Evolutionary conservation across 2,113 vertebrate species (phyloP), one percentile per base, ranked within the genome.

Genomic region (Xenus cinereus): DNA sequence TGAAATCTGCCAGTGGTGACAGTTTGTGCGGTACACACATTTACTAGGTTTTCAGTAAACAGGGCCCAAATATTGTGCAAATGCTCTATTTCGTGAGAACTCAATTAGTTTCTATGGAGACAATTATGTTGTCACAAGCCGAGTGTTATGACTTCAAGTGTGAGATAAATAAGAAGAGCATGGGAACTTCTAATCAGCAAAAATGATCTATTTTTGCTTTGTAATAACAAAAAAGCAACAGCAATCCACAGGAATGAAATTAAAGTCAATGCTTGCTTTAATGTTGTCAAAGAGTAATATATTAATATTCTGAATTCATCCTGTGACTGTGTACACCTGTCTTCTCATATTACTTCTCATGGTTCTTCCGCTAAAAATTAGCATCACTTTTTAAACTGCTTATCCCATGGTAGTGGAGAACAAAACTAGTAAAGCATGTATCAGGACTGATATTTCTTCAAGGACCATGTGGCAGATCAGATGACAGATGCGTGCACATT

Each of bases 41-140:
- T 97, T 95, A 92, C 35, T 57, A 84, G 82, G 62, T 92, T 97
- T 97, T 94, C 89, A 89, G 91, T 95, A 95, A 97, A 95, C 94
- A 95, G 63, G 95, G 91, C 84, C 93, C 89, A 96, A 96, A 96
- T 95, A 96, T 97, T 96, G 94, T 92, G 84, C 71, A 89, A 96
- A 92, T 93, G 81, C 75, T 95, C 67, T 57, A 33, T 93, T 97
- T 97, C 0, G 0, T 80, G 84, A 95, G 77, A 95, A 93, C 74
- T 90, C 86, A 83, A 72, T 93, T 87, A 79, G 96, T 97, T 97
- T 97, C 97, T 95, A 95, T 94, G 84, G 91, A 94, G 95, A 97
- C 96, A 95, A 96, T 97, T 95, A 89, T 68, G 87, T 73, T 95
- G 95, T 94, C 93, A 91, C 59, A 94, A 94, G 74, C 39, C 0